Evolutionary conservation across 2,888 invertebrate genomes (phyloP).

Genomic region (Platycnemis pennipes): DNA sequence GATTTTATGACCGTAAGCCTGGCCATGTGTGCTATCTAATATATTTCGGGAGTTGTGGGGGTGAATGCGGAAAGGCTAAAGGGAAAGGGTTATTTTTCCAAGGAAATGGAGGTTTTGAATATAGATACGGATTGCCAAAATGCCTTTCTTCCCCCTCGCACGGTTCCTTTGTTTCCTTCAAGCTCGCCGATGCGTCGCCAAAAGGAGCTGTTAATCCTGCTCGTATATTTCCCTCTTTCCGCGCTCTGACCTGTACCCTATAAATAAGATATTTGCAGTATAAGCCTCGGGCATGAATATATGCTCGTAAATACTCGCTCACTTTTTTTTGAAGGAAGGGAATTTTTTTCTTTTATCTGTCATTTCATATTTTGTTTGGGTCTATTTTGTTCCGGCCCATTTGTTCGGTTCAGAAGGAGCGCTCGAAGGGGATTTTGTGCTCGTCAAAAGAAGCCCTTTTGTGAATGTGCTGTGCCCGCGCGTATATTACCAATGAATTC

Average conservation of each 20-base stretch:
- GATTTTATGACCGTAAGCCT: neutral
- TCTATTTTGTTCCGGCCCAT: slow-evolving; percentile 8
- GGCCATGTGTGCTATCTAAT: slow-evolving; percentile 3
- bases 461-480: neutral
- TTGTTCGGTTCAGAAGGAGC: neutral
- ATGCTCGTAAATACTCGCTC: neutral
- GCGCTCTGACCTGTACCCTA: neutral
- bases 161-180: slow-evolving; percentile 7
- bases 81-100: slow-evolving; percentile 17
- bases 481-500: slow-evolving; percentile 39
- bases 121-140: slow-evolving; percentile 16
- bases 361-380: slow-evolving; percentile 26
- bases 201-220: slow-evolving; percentile 12
- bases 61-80: neutral
- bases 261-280: slow-evolving; percentile 23
- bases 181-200: slow-evolving; percentile 31
- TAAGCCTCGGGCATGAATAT: neutral
- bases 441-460: slow-evolving; percentile 10
- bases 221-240: slow-evolving; percentile 14
- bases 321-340: neutral
- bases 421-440: neutral
- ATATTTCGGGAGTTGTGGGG: neutral
- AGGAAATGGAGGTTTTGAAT: slow-evolving; percentile 2
- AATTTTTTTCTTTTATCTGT: slow-evolving; percentile 6
- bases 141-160: neutral